Evolutionary conservation across 1,140 invertebrate genomes (phyloP), one percentile per base, ranked within the genome.

Genomic region (Hycleus phaleratus): DNA sequence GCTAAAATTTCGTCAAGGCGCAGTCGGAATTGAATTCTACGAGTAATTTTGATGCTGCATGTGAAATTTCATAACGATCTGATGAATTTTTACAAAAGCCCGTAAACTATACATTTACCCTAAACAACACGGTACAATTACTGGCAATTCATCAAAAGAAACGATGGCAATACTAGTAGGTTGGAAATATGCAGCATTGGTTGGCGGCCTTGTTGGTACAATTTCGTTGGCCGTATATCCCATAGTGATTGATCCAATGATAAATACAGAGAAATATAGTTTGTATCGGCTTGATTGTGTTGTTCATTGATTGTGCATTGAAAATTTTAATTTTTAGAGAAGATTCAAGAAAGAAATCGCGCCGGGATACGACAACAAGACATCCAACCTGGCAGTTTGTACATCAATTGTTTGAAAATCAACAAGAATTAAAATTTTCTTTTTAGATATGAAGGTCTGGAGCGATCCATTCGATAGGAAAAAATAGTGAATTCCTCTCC

Each of bases 361-460:
- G 74, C 72, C 65, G 77, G 78, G 64, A 79, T 85, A 49, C 77
- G 73, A 25, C 82, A 83, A 71, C 82, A 84, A 73, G 77, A 83
- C 46, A 79, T 85, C 61, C 85, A 87, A 72, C 85, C 84, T 58
- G 85, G 84, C 65, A 84, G 82, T 84, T 77, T 77, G 77, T 76
- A 45, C 47, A 39, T 47, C 45, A 32, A 63, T 58, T 32, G 32
- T 3, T 5, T 4, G 7, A 52, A 50, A 42, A 56, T 40, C 8
- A 60, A 32, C 0, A 7, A 12, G 38, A 39, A 9, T 18, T 46
- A 57, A 47, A 26, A 54, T 46, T 46, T 58, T 53, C 50, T 61
- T 51, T 81, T 64, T 73, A 85, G 83, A 83, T 74, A 85, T 86
- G 84, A 85, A 84, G 74, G 80, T 85, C 11, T 85, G 84, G 84